Evolutionary conservation across 2,888 invertebrate genomes (phyloP), one percentile per base, ranked within the genome.

Genomic region (Zeuzera pyrina): DNA sequence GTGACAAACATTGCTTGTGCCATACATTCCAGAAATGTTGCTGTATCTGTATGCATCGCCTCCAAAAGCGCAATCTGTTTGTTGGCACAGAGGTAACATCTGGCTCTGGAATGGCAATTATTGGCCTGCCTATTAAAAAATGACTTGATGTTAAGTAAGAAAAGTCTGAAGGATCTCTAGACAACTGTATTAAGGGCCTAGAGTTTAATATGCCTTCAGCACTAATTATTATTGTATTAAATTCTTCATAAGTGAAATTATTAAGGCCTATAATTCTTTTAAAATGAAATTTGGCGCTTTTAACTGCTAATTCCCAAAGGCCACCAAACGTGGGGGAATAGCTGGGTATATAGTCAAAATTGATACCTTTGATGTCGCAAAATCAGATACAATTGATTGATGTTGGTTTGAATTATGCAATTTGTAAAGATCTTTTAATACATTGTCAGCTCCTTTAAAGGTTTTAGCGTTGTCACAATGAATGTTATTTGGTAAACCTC

Each of bases 281-380:
- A 8, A 53, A 23, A 33, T 52, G 52, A 32, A 29, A 35, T 33
- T 57, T 57, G 1, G 39, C 33, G 2, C 37, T 37, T 31, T 48
- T 45, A 2, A 56, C 47, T 3, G 39, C 45, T 1, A 47, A 42
- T 27, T 58, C 56, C 49, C 49, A 51, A 3, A 55, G 27, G 1
- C 57, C 52, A 3, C 48, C 57, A 26, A 49, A 49, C 11, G 44
- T 45, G 2, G 52, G 51, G 7, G 49, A 43, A 23, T 40, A 41
- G n/a, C 47, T 39, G 1, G 53, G 50, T 26, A 47, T 52, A 26
- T 51, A 54, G n/a, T 49, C 31, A 45, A 56, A 57, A 3, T 33
- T 3, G 14, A 47, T 40, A 14, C 34, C 36, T 33, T 10, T 1
- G 32, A 23, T 12, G 24, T 7, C 8, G 15, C 24, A 6, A 12